phyloP scores from a whole-genome alignment of 2,888 invertebrate species.

The Sclerodermus sp. region DNA sequence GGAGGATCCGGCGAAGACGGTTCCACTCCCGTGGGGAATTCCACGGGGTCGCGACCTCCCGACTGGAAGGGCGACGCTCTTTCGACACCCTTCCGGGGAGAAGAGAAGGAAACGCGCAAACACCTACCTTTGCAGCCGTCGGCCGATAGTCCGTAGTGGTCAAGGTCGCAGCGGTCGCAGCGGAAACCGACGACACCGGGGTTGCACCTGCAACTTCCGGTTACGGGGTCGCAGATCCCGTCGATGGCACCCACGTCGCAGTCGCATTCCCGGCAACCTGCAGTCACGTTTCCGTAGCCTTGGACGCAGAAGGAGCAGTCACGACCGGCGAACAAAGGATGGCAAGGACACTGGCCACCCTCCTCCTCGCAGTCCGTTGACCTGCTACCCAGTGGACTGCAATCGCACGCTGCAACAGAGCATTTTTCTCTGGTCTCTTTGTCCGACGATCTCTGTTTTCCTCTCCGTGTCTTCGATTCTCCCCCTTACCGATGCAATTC shows the following conservation, averaged over 20 bases:
- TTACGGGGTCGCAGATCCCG: constrained; percentile 71
- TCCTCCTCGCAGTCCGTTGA: constrained; percentile 71
- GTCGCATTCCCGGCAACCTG: constrained; percentile 78
- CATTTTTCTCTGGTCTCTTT: neutral
- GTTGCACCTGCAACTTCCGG: constrained; percentile 81
- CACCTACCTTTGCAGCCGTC: constrained; percentile 71
- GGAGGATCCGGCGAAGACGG: no score
- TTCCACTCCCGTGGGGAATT: no score
- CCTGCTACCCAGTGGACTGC: constrained; percentile 74
- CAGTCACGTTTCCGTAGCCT: constrained; percentile 74
- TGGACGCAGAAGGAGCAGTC: constrained; percentile 64
- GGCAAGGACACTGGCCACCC: constrained; percentile 77
- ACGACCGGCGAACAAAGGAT: constrained; percentile 70
- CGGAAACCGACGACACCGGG: constrained; percentile 76
- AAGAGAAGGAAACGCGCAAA: no score
- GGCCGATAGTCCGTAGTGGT: constrained; percentile 70
- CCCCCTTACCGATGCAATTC: constrained; percentile 64
- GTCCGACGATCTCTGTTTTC: neutral
- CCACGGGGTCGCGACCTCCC: no score
- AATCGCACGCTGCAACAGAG: constrained; percentile 69
- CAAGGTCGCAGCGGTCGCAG: constrained; percentile 73
- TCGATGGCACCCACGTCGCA: constrained; percentile 75
- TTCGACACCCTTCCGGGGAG: no score
- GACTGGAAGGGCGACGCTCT: no score
- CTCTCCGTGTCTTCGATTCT: neutral